phyloP scores from a whole-genome alignment of 2,797 vertebrate genomes.

The Amniataba percoides region DNA sequence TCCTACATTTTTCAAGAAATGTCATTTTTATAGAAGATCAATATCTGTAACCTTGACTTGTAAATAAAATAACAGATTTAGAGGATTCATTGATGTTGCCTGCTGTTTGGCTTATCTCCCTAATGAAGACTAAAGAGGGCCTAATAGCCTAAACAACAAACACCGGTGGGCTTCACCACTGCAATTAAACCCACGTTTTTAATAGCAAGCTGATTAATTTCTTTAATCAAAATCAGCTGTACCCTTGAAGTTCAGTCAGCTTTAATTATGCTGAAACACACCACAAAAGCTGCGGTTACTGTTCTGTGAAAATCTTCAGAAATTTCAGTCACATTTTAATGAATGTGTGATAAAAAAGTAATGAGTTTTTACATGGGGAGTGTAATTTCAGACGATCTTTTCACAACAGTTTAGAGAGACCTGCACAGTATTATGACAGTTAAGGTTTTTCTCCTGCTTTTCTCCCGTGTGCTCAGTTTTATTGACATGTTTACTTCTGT shows the following conservation, averaged over 20 bases:
- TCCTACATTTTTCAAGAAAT: conserved; percentile 40
- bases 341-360: conserved; percentile 56
- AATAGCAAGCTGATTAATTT: conserved; percentile 72
- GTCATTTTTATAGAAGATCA: conserved; percentile 34
- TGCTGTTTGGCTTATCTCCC: conserved; percentile 37
- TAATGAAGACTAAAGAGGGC: conserved; percentile 71
- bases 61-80: conserved; percentile 52
- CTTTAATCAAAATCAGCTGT: conserved; percentile 67
- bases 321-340: conserved; percentile 36
- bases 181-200: conserved; percentile 66
- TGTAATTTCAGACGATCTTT: conserved; percentile 36
- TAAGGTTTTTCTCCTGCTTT: conserved; percentile 32
- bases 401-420: conserved; percentile 23
- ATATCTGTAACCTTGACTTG: conserved; percentile 53
- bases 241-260: conserved; percentile 66
- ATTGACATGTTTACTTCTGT: conserved; percentile 73
- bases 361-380: conserved; percentile 41
- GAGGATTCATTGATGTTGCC: conserved; percentile 32
- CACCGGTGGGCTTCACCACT: conserved; percentile 40
- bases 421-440: conserved; percentile 30
- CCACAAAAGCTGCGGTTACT: conserved; percentile 37
- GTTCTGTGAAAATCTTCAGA: conserved; percentile 46
- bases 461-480: conserved; percentile 49
- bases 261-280: conserved; percentile 58
- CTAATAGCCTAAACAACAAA: conserved; percentile 67